phyloP scores from a whole-genome alignment of 2,888 invertebrate species.

The Allacma fusca region DNA sequence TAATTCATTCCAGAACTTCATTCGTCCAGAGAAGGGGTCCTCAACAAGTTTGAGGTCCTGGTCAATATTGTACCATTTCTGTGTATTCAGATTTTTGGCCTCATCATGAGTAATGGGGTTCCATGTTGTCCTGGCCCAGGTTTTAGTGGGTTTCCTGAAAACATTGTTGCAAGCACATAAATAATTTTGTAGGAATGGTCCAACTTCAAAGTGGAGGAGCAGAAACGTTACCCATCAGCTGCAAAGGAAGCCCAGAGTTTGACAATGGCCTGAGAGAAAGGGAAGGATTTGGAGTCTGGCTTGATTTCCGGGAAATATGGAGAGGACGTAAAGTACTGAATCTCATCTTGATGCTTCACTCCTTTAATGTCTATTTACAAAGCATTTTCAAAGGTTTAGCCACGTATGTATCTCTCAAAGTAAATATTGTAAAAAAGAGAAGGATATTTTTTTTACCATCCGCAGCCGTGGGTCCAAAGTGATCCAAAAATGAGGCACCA shows the following conservation, averaged over 20 bases:
- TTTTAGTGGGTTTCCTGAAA: conserved; percentile 48
- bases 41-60: conserved; percentile 46
- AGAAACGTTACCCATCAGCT: conserved; percentile 40
- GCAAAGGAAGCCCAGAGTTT: conserved; percentile 55
- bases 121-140: conserved; percentile 54
- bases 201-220: background rate
- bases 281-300: conserved; percentile 38
- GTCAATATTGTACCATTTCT: conserved; percentile 51
- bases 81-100: conserved; percentile 42
- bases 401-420: background rate
- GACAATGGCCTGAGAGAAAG: conserved; percentile 49
- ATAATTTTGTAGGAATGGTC: background rate
- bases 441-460: conserved; percentile 46
- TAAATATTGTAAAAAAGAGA: no score
- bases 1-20: conserved; percentile 56
- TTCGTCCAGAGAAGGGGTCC: conserved; percentile 54
- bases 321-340: conserved; percentile 47
- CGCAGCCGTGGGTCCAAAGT: conserved; percentile 51
- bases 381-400: background rate
- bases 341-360: conserved; percentile 53
- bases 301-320: conserved; percentile 50
- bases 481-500: conserved; percentile 53
- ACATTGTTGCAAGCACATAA: background rate
- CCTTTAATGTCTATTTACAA: conserved; percentile 53
- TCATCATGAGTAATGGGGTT: conserved; percentile 51